Conservation (phyloP, 2,797 vertebrate species). For the Capromys pilorides region DNA sequence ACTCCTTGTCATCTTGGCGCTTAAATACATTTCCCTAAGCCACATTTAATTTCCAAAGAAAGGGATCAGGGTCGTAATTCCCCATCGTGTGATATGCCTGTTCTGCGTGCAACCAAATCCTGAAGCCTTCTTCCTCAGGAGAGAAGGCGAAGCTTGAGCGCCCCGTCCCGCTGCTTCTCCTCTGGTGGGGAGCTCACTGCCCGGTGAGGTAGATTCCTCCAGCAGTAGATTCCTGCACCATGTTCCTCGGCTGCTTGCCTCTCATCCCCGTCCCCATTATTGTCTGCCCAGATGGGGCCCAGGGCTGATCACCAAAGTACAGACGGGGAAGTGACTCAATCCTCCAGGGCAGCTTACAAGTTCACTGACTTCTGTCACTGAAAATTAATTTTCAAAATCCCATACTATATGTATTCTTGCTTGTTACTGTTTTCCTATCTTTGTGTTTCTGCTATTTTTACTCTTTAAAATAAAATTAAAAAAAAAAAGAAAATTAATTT, state of each 20-base stretch:
- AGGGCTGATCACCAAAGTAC: background rate
- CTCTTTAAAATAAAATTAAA: too few species aligned
- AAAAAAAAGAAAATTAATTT: too few species aligned
- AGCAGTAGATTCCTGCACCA: rapidly evolving
- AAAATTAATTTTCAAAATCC: too few species aligned
- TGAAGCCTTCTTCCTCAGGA: background rate
- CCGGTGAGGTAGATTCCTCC: background rate
- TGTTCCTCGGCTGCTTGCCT: background rate
- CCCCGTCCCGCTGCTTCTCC: background rate
- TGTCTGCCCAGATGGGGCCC: background rate
- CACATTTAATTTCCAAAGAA: background rate
- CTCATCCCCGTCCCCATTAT: background rate
- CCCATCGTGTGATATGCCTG: background rate
- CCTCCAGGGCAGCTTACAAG: background rate
- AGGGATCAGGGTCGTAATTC: background rate
- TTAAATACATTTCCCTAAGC: background rate
- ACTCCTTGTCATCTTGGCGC: background rate
- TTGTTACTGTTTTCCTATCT: too few species aligned
- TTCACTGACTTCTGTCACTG: background rate
- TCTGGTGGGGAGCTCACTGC: background rate
- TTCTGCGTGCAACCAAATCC: background rate
- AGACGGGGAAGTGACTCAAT: background rate
- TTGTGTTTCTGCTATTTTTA: too few species aligned
- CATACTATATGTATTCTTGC: too few species aligned
- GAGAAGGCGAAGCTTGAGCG: background rate